A percentile compares a stretch with the other conserved stretches of the same genome.
Evolutionary conservation across 1,140 invertebrate species (phyloP).

Genomic region (Cherax destructor): DNA sequence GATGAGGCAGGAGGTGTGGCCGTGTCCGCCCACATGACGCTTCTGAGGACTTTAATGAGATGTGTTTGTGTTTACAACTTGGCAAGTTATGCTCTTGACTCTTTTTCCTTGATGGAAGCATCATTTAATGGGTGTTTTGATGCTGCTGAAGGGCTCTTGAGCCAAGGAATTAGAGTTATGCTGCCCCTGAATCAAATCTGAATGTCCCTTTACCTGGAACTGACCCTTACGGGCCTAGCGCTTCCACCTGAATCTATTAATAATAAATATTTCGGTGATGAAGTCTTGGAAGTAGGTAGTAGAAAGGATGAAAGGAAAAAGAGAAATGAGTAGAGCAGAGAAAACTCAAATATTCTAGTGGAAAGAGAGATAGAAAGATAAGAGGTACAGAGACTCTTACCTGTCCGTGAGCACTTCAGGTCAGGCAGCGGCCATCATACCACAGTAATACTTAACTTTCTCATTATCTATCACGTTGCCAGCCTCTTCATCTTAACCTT

Average conservation of each 20-base stretch:
- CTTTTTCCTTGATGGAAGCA: neutral
- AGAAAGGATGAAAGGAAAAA: neutral
- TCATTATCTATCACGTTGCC: conserved; percentile 10
- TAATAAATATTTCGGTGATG: neutral
- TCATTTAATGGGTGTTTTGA: too few relatives aligned
- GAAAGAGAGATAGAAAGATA: too few relatives aligned
- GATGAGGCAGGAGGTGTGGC: too few relatives aligned
- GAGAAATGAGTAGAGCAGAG: neutral
- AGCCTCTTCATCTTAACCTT: conserved; percentile 23
- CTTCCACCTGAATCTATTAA: too few relatives aligned
- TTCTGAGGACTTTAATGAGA: neutral
- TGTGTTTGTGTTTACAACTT: neutral
- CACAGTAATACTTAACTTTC: neutral
- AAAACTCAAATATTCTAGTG: too few relatives aligned
- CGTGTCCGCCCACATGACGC: too few relatives aligned
- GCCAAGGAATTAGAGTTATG: too few relatives aligned
- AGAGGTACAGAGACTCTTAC: too few relatives aligned
- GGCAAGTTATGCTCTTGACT: neutral
- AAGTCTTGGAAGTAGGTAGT: neutral
- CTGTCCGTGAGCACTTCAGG: neutral
- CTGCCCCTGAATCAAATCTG: too few relatives aligned
- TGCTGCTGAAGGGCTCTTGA: too few relatives aligned
- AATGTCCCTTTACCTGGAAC: too few relatives aligned
- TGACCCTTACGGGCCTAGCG: too few relatives aligned
- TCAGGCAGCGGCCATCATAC: neutral